Conservation (phyloP, 2,113 vertebrate species). For the Bubo blakistoni region DNA sequence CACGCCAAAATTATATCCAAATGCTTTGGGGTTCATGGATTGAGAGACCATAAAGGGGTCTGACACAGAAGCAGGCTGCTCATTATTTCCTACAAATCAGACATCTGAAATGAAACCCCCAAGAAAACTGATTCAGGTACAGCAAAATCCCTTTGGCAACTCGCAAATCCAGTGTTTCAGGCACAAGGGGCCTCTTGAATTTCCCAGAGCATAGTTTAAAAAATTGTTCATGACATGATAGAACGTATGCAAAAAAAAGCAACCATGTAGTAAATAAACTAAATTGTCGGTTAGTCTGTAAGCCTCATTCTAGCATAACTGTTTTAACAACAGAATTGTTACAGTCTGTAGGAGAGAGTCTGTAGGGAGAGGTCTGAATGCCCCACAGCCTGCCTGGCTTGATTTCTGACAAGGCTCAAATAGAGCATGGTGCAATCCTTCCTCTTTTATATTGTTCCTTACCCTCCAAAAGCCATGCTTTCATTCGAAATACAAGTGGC, state of each 20-base stretch:
- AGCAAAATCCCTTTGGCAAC: background rate
- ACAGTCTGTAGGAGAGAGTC: background rate
- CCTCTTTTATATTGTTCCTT: background rate
- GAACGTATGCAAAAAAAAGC: background rate
- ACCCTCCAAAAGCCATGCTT: background rate
- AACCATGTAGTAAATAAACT: background rate
- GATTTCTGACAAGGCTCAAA: background rate
- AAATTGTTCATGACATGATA: background rate
- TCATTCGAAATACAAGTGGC: background rate
- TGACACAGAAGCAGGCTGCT: background rate
- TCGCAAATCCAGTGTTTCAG: background rate
- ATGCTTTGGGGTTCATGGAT: background rate
- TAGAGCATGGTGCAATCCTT: background rate
- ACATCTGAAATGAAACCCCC: background rate
- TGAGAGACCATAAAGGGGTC: background rate
- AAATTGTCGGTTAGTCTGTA: background rate
- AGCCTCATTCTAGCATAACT: background rate
- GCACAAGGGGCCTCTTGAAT: background rate
- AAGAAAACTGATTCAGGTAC: background rate
- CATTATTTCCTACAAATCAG: background rate
- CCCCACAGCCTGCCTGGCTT: background rate
- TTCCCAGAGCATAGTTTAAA: background rate
- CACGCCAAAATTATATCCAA: background rate
- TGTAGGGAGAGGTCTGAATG: background rate
- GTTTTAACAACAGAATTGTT: background rate